phyloP scores from a whole-genome alignment of 2,113 vertebrate genomes.

The Andinoacara biseriatus region DNA sequence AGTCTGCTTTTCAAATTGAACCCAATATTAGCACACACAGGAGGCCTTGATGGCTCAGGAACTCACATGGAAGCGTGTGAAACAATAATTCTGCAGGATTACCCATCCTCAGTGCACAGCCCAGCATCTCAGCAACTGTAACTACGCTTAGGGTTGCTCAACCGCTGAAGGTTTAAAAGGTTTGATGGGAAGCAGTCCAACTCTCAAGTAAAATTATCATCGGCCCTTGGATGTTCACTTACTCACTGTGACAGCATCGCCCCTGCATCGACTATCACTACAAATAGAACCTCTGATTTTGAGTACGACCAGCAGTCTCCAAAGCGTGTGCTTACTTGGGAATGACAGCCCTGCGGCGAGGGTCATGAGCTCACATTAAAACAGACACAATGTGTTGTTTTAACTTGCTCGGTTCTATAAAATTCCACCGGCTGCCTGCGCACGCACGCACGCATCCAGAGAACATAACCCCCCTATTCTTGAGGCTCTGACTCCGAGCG shows the following conservation, averaged over 20 bases:
- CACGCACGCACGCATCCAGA: neutral
- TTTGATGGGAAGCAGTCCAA: constrained; percentile 36
- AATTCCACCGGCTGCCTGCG: constrained; percentile 27
- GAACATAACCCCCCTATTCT: constrained; percentile 38
- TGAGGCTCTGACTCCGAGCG: constrained; percentile 40
- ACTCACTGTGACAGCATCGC: constrained; percentile 24
- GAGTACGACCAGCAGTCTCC: constrained; percentile 20
- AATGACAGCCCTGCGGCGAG: constrained; percentile 49
- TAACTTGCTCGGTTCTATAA: constrained; percentile 55
- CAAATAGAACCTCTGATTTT: constrained; percentile 22
- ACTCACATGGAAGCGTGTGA: neutral
- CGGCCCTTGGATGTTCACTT: neutral
- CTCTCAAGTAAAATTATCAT: constrained; percentile 43
- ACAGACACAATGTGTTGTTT: constrained; percentile 62
- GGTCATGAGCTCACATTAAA: constrained; percentile 68
- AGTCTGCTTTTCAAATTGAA: constrained; percentile 66
- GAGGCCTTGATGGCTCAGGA: constrained; percentile 34
- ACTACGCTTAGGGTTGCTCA: constrained; percentile 8
- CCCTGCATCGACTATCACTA: neutral
- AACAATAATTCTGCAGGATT: constrained; percentile 3
- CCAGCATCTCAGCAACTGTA: constrained; percentile 16
- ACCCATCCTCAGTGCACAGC: neutral
- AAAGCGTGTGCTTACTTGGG: constrained; percentile 32
- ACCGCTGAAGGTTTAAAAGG: constrained; percentile 17
- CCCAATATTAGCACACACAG: constrained; percentile 38